Conservation (phyloP, 2,113 vertebrate species). For the Hemicordylus capensis region DNA sequence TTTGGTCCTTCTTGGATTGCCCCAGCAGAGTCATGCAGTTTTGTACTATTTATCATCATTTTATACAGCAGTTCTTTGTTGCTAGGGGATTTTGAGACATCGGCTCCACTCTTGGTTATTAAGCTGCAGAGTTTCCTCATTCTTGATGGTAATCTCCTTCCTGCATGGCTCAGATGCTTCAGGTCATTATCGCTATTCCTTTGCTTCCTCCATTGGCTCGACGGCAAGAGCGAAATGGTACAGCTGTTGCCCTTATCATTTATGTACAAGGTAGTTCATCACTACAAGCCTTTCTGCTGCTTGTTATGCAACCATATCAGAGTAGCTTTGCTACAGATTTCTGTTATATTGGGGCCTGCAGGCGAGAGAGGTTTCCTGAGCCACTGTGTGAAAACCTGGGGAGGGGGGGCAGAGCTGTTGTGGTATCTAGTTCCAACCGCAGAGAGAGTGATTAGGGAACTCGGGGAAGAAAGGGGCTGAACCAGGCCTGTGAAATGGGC, state of each 20-base stretch:
- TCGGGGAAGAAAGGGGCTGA: neutral
- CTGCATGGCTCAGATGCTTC: neutral
- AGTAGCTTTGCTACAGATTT: slow-evolving; percentile 28
- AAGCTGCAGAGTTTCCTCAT: slow-evolving; percentile 1
- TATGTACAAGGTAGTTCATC: slow-evolving; percentile 32
- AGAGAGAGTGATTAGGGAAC: neutral
- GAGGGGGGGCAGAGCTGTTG: neutral
- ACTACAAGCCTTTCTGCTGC: slow-evolving; percentile 5
- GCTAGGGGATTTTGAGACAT: neutral
- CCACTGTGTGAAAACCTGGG: slow-evolving; percentile 24
- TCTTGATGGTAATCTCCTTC: neutral
- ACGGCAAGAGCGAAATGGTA: neutral
- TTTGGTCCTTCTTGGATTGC: neutral
- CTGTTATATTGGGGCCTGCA: accelerated
- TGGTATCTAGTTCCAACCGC: neutral
- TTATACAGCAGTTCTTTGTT: neutral
- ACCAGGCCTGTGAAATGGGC: neutral
- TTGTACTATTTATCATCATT: neutral
- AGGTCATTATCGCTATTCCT: neutral
- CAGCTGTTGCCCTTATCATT: slow-evolving; percentile 17
- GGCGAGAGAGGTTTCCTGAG: neutral
- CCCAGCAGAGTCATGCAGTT: neutral
- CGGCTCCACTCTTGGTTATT: neutral
- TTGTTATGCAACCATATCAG: neutral
- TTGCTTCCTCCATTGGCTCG: neutral